phyloP scores from a whole-genome alignment of 2,797 vertebrate species.

The Tamandua tetradactyla region DNA sequence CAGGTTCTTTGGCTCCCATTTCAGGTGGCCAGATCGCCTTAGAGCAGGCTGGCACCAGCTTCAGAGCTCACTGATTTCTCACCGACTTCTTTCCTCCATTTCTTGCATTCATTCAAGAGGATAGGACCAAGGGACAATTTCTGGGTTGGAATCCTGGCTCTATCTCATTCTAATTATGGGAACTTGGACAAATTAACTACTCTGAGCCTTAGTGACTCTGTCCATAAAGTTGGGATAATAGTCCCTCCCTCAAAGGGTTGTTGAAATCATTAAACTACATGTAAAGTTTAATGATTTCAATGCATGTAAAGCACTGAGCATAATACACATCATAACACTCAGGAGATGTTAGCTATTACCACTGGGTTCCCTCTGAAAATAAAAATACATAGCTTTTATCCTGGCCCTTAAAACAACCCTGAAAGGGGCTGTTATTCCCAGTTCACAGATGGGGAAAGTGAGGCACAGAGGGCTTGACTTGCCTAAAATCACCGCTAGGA shows the following conservation, averaged over 20 bases:
- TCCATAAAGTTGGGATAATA: not conserved
- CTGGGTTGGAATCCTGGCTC: not conserved
- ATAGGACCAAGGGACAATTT: not conserved
- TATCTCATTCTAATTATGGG: not conserved
- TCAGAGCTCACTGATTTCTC: not conserved
- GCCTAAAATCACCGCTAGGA: not conserved
- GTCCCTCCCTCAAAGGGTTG: not conserved
- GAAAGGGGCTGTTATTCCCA: not conserved
- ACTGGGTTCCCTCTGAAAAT: not conserved
- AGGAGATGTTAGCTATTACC: not conserved
- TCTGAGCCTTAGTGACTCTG: not conserved
- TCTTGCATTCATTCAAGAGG: not conserved
- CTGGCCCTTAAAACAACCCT: not conserved
- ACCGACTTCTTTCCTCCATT: not conserved
- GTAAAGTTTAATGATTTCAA: too few relatives aligned
- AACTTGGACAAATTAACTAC: slow-evolving; percentile 25
- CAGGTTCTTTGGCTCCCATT: not conserved
- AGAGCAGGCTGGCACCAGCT: not conserved
- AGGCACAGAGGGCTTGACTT: not conserved
- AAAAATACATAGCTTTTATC: slow-evolving; percentile 8
- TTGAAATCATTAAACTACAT: slow-evolving; percentile 28
- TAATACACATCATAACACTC: not conserved
- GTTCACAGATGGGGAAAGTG: slow-evolving; percentile 5
- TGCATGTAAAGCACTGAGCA: not conserved
- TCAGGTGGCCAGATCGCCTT: not conserved